Base-by-base conservation (phyloP, 2,888 invertebrate species). In the Stomorhina lunata region DNA sequence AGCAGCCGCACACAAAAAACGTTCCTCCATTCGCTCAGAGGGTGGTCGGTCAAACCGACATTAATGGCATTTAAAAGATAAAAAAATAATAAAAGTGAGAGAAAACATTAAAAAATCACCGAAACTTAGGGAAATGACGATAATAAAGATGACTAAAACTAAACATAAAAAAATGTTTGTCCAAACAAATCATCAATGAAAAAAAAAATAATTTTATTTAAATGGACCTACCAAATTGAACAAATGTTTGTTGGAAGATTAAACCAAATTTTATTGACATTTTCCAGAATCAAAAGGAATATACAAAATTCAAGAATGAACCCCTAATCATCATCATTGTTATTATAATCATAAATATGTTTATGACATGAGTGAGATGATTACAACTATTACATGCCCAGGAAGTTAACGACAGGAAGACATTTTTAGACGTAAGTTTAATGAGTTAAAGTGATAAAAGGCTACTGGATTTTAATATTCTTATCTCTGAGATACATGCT, bases 41-140 rank as follows among this genome's bases (percentile, higher is more conserved):
- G 84, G 82, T 84, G 86, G 83, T 79, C 81, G 84, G 76, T 69
- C 81, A 77, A 72, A 72, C n/a, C n/a, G n/a, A n/a, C 32, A 48
- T 72, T 80, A 73, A 75, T 76, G 66, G 80, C 77, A 81, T 79
- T 85, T 75, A 66, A 76, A 68, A 82, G 79, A 69, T 76, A 76
- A 80, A 50, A 34, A 69, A 63, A 71, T 37, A 71, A 37, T n/a
- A n/a, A 59, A 55, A 45, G 25, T 59, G 25, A 55, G 48, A 40
- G 27, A 5, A 40, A 27, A 29, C 29, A 61, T 12, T n/a, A 43
- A 34, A 66, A 34, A 32, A 17, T 4, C n/a, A 9, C 43, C 59
- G 63, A 65, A 57, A n/a, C n/a, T n/a, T 0, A 50, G 57, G 45
- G 25, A 75, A 59, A 57, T 59, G 69, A 69, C 61, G 50, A 73